Evolutionary conservation across 1,140 invertebrate genomes (phyloP).

Genomic region (Agrilus planipennis): DNA sequence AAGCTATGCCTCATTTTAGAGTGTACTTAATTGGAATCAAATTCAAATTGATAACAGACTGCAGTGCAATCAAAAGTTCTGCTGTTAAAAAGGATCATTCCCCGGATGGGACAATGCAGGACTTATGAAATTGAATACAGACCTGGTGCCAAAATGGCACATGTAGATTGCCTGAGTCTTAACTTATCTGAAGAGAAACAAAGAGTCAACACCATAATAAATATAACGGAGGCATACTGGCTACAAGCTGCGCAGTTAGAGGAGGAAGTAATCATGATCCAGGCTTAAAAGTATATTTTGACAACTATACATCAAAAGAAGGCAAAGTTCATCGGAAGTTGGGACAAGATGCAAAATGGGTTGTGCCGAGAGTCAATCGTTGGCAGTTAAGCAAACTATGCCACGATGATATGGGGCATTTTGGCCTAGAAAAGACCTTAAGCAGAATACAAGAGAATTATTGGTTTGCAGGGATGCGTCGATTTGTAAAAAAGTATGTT

Average conservation of each 20-base stretch:
- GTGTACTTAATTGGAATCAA: constrained; percentile 1
- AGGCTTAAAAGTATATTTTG: background rate
- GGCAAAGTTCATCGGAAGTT: background rate
- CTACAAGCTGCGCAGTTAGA: background rate
- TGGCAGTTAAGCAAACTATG: no score
- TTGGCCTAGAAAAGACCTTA: background rate
- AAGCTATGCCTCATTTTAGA: no score
- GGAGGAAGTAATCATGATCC: no score
- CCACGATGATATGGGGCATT: constrained; percentile 5
- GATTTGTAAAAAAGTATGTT: no score
- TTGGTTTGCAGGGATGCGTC: background rate
- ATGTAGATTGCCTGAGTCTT: background rate
- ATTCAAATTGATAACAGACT: constrained; percentile 3
- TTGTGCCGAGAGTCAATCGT: no score
- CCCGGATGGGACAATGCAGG: background rate
- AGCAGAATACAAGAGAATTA: background rate
- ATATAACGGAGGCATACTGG: background rate
- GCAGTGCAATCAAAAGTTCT: background rate
- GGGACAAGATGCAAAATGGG: background rate
- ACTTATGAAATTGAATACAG: background rate
- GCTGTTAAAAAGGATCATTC: background rate
- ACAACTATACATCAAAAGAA: background rate
- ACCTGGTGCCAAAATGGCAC: background rate
- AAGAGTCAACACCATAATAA: background rate
- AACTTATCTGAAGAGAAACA: background rate